Evolutionary conservation across 2,888 invertebrate species (phyloP), one percentile per base, ranked within the genome.

Genomic region (Pristionchus maxplancki): DNA sequence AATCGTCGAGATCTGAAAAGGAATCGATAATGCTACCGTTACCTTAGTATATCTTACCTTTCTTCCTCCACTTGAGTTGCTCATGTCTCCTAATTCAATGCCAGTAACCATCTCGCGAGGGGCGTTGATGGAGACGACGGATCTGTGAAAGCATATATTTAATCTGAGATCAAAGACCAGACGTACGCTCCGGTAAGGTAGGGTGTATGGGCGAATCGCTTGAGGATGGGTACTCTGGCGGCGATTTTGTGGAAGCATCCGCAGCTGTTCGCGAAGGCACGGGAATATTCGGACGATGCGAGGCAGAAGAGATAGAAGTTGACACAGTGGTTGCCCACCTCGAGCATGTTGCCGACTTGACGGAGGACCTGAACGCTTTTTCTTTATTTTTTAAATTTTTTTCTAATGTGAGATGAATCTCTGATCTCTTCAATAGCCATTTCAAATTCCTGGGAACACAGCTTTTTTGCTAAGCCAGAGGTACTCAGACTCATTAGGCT

Each of bases 221-320:
- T 44, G 50, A 67, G 24, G 31, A 37, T 31, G 50, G 71, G 86
- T 0, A 87, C 48, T 31, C 71, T 13, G 50, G 71, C 31, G 17
- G 71, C 67, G 20, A 34, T 6, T 4, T 34, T n/a, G 1, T 62
- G 67, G 28, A 87, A 37, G 74, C 93, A 93, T 31, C 88, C 58
- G 82, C 92, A 93, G 74, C 92, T 92, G 31, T 89, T 78, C 28
- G 94, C 88, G 83, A 94, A 94, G 3, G 93, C 93, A 34, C 93
- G 89, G 0, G 92, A 91, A 87, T 94, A 94, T 90, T 17, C 93
- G 71, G 90, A 89, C 83, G 92, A 92, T 0, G 94, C 93, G 88
- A 94, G 91, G 89, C 94, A 94, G 90, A 95, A 94, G 48, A 94
- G 93, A 90, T 94, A 94, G 89, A 94, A 94, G 90, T 94, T 94